Conservation (phyloP, 2,888 invertebrate genomes). For the Galeopsomyia nigrocyanea region DNA sequence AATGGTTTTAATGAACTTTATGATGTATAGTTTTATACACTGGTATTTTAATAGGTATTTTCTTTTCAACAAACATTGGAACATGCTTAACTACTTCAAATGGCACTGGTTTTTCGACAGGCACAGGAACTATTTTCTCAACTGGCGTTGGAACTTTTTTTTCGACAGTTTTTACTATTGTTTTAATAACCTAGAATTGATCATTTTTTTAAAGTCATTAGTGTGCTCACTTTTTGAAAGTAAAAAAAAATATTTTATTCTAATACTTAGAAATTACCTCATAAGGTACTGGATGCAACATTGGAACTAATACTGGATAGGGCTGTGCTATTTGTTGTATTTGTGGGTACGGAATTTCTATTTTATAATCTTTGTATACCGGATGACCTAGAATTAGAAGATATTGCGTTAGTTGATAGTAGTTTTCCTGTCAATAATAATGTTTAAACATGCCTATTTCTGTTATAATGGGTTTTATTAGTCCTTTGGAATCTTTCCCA, state of each 20-base stretch:
- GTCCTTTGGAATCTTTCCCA: constrained; percentile 57
- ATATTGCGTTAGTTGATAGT: constrained; percentile 3
- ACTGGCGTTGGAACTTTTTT: constrained; percentile 81
- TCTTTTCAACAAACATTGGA: constrained; percentile 76
- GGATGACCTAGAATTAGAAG: constrained; percentile 69
- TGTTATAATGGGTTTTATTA: constrained; percentile 74
- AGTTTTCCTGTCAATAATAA: neutral
- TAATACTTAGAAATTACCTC: constrained; percentile 27
- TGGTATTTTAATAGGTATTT: constrained; percentile 75
- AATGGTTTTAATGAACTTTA: constrained; percentile 65
- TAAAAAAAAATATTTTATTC: neutral
- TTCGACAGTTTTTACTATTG: constrained; percentile 77
- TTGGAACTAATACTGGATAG: constrained; percentile 78
- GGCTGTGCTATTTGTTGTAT: constrained; percentile 74
- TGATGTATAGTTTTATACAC: constrained; percentile 79
- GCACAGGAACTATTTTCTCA: constrained; percentile 76
- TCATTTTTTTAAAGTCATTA: constrained; percentile 49
- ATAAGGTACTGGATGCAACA: constrained; percentile 76
- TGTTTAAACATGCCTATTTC: constrained; percentile 69
- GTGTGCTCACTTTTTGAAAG: constrained; percentile 67
- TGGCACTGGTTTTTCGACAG: constrained; percentile 77
- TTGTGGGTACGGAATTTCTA: constrained; percentile 71
- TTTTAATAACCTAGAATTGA: constrained; percentile 75
- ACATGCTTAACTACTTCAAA: constrained; percentile 79
- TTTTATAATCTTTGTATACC: constrained; percentile 72